phyloP scores from a whole-genome alignment of 2,797 vertebrate species.

The Pipistrellus kuhlii region DNA sequence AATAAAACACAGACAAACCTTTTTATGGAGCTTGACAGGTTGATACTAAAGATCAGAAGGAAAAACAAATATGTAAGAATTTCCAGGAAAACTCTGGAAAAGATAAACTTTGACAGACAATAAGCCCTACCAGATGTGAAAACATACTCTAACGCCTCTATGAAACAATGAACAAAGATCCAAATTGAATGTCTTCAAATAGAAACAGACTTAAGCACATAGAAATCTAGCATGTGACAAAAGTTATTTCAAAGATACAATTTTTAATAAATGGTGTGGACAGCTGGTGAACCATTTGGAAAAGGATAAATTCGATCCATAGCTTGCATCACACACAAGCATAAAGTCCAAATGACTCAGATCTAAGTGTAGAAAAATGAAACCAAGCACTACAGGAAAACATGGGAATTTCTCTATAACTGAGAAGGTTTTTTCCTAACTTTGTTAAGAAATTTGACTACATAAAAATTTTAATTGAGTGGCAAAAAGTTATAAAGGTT shows the following conservation, averaged over 20 bases:
- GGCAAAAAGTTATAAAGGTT: neutral
- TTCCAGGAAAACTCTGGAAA: constrained; percentile 9
- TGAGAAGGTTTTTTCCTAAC: neutral
- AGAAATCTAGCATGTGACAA: neutral
- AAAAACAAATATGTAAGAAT: constrained; percentile 42
- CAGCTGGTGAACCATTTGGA: neutral
- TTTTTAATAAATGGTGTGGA: neutral
- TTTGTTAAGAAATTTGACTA: neutral
- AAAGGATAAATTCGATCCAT: neutral
- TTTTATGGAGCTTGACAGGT: neutral
- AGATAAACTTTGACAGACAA: neutral
- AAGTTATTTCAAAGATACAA: neutral
- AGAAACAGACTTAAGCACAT: neutral
- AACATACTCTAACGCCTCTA: neutral
- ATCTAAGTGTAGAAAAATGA: neutral
- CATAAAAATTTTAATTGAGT: neutral
- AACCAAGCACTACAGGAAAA: neutral
- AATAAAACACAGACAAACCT: neutral
- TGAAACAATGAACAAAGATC: neutral
- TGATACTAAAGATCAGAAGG: neutral
- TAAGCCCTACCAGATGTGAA: neutral
- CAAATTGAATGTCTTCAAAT: neutral
- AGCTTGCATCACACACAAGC: neutral
- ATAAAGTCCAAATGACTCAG: neutral
- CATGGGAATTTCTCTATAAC: neutral